Base-by-base conservation (phyloP, 2,113 vertebrate species). In the Dascyllus trimaculatus region DNA sequence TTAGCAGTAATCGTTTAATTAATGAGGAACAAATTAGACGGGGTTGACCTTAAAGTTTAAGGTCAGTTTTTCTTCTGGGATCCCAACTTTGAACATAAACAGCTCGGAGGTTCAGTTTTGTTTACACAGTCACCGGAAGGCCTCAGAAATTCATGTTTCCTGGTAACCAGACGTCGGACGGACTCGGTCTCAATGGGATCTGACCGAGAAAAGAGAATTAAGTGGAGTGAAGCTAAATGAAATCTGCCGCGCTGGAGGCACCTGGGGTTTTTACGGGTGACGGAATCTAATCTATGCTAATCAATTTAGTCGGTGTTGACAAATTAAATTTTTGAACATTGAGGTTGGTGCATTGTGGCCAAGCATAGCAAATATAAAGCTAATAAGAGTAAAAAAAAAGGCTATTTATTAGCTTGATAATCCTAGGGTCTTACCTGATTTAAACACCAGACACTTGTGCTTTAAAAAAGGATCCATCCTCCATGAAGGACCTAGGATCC, bases 251-350 rank as follows among this genome's bases (percentile, higher is more conserved):
- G 61, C 78, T 73, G 75, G 80, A 77, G 63, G 56, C 57, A 1
- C 46, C 8, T 18, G 1, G 38, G 11, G 14, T 64, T 85, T 71
- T 60, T 26, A 66, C 21, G 71, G 67, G 49, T 76, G 77, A 83
- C 61, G 48, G 38, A 70, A 82, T 64, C 43, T 75, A 68, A 83
- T 89, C 78, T 76, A 70, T 75, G 77, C 69, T 69, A 75, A 87
- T 82, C 76, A 71, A 71, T 85, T 80, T 78, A 81, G 32, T 66
- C 75, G 46, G 40, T 48, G 51, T 54, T 74, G 56, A 56, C 71
- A 76, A 72, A 70, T 77, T 35, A 5, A 22, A 48, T 19, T 71
- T 74, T 54, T 68, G 56, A 49, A 71, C 53, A 11, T 57, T 69
- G 24, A 3, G 6, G 53, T 29, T 29, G 24, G 24, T 13, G 58